phyloP scores from a whole-genome alignment of 2,888 invertebrate species.

The Drepanosiphum platanoidis region DNA sequence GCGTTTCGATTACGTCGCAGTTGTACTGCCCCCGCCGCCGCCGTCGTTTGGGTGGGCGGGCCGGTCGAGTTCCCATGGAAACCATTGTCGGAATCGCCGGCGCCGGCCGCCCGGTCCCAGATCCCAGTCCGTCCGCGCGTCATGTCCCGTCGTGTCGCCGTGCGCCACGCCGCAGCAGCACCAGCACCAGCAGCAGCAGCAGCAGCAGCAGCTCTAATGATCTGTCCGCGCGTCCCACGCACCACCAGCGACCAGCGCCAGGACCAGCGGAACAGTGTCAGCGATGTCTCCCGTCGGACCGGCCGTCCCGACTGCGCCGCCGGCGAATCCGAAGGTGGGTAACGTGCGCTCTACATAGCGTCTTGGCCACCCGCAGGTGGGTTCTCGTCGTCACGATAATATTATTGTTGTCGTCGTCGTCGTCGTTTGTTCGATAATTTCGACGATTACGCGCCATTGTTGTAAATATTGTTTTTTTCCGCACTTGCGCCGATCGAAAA shows the following conservation, averaged over 20 bases:
- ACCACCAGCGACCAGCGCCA: neutral
- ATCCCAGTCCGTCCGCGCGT: too few relatives aligned
- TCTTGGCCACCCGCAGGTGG: neutral
- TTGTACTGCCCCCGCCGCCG: too few relatives aligned
- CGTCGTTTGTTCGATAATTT: too few relatives aligned
- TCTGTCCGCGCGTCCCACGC: conserved; percentile 3
- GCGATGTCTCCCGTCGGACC: neutral
- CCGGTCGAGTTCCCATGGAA: conserved; percentile 14
- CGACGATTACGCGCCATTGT: too few relatives aligned
- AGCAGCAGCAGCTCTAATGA: conserved; percentile 30
- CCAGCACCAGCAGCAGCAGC: too few relatives aligned
- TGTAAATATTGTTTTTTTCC: too few relatives aligned
- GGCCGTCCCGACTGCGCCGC: neutral
- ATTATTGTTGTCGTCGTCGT: too few relatives aligned
- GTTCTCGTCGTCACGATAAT: neutral
- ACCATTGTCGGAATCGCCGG: neutral
- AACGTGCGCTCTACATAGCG: neutral
- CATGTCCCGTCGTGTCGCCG: neutral
- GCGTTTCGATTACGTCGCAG: neutral
- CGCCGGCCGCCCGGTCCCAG: neutral
- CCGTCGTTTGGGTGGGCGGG: too few relatives aligned
- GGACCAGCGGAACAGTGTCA: neutral
- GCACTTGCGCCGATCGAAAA: too few relatives aligned
- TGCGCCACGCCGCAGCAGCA: too few relatives aligned
- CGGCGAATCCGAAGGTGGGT: conserved; percentile 2